Evolutionary conservation across 1,140 invertebrate species (phyloP).

Genomic region (Drosophila serrata): DNA sequence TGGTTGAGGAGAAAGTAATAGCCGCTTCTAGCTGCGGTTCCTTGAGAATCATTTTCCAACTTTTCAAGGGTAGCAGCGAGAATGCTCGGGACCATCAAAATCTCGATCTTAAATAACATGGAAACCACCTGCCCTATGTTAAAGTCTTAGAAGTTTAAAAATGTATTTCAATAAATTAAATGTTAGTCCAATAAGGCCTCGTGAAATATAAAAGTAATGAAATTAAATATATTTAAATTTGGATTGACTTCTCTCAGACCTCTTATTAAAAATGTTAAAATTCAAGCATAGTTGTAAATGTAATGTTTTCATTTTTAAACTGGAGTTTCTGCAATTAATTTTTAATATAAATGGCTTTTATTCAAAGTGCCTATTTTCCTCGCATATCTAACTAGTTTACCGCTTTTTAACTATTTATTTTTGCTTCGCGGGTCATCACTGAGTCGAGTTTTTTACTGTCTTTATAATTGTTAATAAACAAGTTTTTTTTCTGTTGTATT

Average conservation of each 20-base stretch:
- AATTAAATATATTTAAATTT: too few species aligned
- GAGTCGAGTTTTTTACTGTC: background rate
- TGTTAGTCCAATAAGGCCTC: too few species aligned
- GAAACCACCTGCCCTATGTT: background rate
- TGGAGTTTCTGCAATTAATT: background rate
- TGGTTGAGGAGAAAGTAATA: slow-evolving; percentile 63
- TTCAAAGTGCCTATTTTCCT: background rate
- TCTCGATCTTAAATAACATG: background rate
- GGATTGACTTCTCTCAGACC: too few species aligned
- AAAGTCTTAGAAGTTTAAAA: background rate
- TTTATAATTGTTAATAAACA: slow-evolving; percentile 48
- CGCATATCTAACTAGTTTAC: background rate
- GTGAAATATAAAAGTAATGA: too few species aligned
- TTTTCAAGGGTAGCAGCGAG: slow-evolving; percentile 17
- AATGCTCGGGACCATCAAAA: background rate
- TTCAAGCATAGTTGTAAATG: too few species aligned
- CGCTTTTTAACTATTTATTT: background rate
- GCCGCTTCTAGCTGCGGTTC: slow-evolving; percentile 66
- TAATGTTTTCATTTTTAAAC: background rate
- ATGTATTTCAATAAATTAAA: background rate
- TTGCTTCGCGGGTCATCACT: background rate
- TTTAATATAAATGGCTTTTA: background rate
- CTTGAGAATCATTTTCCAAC: slow-evolving; percentile 28
- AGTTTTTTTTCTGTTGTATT: slow-evolving; percentile 33
- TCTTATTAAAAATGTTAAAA: too few species aligned